A percentile compares a stretch with the other conserved stretches of the same genome.
Conservation (phyloP, 1,140 invertebrate species). For the Drosophila leontia region DNA sequence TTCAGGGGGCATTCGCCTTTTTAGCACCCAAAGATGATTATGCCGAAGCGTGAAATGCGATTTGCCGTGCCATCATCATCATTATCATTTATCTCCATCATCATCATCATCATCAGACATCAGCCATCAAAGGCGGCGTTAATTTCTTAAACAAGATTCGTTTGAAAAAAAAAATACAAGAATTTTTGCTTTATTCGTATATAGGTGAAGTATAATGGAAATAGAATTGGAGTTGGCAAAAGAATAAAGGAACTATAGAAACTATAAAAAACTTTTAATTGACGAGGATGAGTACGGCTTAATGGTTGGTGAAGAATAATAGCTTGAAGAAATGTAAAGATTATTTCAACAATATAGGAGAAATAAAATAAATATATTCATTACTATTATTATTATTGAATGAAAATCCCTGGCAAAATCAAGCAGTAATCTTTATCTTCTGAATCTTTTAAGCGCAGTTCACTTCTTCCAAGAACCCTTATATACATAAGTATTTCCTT, state of each 20-base stretch:
- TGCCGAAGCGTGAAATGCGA: conserved; percentile 72
- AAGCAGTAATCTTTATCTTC: not conserved
- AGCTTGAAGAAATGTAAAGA: not conserved
- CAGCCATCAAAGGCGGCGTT: conserved; percentile 55
- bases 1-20: conserved; percentile 77
- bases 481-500: not conserved
- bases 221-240: conserved; percentile 30
- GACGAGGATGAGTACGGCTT: not conserved
- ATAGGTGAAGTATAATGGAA: conserved; percentile 60
- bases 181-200: conserved; percentile 39
- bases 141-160: conserved; percentile 63
- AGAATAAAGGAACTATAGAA: not conserved
- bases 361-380: not conserved
- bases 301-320: not conserved
- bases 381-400: not conserved
- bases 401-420: not conserved
- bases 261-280: conserved; percentile 13
- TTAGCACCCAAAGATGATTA: conserved; percentile 70
- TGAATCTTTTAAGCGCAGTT: not conserved
- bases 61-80: conserved; percentile 59
- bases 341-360: not conserved
- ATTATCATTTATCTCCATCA: conserved; percentile 46
- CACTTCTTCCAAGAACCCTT: not conserved
- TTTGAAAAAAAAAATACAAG: conserved; percentile 7
- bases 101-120: conserved; percentile 39